Evolutionary conservation across 2,113 vertebrate species (phyloP).

Genomic region (Pseudonaja textilis): DNA sequence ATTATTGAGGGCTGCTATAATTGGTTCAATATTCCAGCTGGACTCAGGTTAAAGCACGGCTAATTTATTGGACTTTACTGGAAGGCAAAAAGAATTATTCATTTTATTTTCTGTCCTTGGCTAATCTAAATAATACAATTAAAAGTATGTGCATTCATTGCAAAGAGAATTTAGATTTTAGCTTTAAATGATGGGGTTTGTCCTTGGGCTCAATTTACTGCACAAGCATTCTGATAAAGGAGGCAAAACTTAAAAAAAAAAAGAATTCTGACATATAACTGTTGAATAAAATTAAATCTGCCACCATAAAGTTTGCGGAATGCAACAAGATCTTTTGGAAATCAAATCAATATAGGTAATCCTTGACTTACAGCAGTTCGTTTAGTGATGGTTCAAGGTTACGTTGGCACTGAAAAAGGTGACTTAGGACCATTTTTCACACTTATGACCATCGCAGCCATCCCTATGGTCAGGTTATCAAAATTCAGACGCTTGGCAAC

Average conservation of each 20-base stretch:
- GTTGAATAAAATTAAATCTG: background rate
- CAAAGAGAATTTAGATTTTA: slow-evolving; percentile 16
- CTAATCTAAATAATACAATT: slow-evolving; percentile 13
- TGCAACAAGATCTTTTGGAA: background rate
- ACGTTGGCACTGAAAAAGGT: background rate
- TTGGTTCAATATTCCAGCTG: background rate
- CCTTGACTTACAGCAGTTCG: background rate
- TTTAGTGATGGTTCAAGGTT: background rate
- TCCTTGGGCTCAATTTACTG: slow-evolving; percentile 21
- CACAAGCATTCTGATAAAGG: background rate
- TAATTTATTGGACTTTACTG: slow-evolving; percentile 1
- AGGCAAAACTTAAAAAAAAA: background rate
- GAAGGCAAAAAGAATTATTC: slow-evolving; percentile 6
- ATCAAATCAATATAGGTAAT: background rate
- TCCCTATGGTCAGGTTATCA: no score
- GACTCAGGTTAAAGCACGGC: background rate
- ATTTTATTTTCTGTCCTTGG: background rate
- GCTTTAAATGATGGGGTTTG: slow-evolving; percentile 16
- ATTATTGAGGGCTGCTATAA: slow-evolving; percentile 33
- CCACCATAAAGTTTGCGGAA: background rate
- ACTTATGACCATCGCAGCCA: background rate
- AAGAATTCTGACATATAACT: background rate
- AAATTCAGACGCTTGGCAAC: background rate
- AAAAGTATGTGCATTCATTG: slow-evolving; percentile 25
- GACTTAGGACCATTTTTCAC: background rate